A percentile compares a stretch with the other conserved stretches of the same genome.
phyloP scores from a whole-genome alignment of 2,888 invertebrate genomes.

The Melieria omissa region DNA sequence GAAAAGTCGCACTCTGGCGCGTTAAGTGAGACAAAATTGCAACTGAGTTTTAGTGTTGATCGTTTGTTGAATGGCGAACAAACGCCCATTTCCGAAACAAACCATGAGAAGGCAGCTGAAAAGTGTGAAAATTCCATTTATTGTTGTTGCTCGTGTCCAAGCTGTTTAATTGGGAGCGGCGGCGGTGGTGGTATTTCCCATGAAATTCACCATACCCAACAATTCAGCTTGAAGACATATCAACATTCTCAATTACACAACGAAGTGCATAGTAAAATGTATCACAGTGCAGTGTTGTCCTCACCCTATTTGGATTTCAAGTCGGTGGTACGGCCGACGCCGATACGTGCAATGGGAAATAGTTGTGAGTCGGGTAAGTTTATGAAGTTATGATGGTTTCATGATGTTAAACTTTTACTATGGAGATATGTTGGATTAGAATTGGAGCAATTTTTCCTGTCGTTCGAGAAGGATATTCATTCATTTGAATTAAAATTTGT shows the following conservation, averaged over 20 bases:
- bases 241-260: background rate
- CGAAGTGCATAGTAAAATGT: conserved; percentile 47
- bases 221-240: background rate
- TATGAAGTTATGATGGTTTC: background rate
- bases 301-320: conserved; percentile 56
- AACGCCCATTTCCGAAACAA: conserved; percentile 4
- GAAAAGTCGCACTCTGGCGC: conserved; percentile 6
- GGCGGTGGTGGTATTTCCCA: no score
- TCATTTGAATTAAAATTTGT: no score
- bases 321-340: conserved; percentile 60
- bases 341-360: conserved; percentile 55
- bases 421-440: no score
- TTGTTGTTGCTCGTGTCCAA: conserved; percentile 53
- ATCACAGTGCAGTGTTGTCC: conserved; percentile 40
- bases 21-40: conserved; percentile 57
- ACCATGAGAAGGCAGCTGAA: conserved; percentile 9
- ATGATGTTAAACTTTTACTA: background rate
- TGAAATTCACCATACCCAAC: background rate
- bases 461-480: no score
- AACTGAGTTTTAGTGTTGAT: conserved; percentile 65
- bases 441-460: no score
- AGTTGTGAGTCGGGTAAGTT: conserved; percentile 55
- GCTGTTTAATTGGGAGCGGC: no score
- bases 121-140: background rate
- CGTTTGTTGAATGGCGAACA: conserved; percentile 55